These are phyloP conservation scores for Alcedo quadribrachys DNA, from an alignment of 2,797 vertebrate species.

Conservation along the genomic window DNA sequence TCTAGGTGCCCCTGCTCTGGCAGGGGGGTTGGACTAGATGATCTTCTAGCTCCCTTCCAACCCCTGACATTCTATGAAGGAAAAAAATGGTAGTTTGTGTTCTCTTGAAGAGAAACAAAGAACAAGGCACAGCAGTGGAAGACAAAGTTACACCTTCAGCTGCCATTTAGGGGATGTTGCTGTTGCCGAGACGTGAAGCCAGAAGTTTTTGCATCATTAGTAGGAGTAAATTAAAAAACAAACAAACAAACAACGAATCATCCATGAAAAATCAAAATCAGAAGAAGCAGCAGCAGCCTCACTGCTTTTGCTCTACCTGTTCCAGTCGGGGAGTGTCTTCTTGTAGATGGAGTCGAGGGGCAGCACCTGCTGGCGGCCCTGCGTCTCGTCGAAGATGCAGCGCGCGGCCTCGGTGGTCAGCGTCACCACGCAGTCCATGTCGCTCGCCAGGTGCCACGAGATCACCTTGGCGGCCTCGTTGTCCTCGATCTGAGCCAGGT, in stretches of 20 bases:
- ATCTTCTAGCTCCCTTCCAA: too few species aligned
- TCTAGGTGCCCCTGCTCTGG: too few species aligned
- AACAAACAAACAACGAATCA: not conserved
- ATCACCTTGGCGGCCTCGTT: slow-evolving; percentile 86
- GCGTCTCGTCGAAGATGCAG: slow-evolving; percentile 82
- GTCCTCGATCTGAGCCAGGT: slow-evolving; percentile 87
- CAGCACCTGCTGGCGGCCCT: slow-evolving; percentile 88
- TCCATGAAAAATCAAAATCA: not conserved
- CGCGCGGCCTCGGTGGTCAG: slow-evolving; percentile 82
- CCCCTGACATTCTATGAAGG: too few species aligned
- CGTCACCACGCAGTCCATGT: slow-evolving; percentile 94
- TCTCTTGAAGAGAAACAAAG: not conserved
- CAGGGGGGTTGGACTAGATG: too few species aligned
- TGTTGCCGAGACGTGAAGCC: not conserved
- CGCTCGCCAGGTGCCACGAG: slow-evolving; percentile 90
- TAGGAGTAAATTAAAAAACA: not conserved
- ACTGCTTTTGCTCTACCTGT: slow-evolving; percentile 77
- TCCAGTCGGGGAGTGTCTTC: slow-evolving; percentile 76
- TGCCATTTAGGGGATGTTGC: not conserved
- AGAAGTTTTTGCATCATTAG: not conserved
- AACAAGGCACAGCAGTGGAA: not conserved
- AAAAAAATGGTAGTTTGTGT: not conserved
- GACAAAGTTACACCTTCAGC: not conserved
- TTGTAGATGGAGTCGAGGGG: slow-evolving; percentile 86
- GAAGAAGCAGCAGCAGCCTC: not conserved